A percentile compares a stretch with the other conserved stretches of the same genome.
phyloP scores from a whole-genome alignment of 2,797 vertebrate genomes.

The Cyclopterus lumpus region DNA sequence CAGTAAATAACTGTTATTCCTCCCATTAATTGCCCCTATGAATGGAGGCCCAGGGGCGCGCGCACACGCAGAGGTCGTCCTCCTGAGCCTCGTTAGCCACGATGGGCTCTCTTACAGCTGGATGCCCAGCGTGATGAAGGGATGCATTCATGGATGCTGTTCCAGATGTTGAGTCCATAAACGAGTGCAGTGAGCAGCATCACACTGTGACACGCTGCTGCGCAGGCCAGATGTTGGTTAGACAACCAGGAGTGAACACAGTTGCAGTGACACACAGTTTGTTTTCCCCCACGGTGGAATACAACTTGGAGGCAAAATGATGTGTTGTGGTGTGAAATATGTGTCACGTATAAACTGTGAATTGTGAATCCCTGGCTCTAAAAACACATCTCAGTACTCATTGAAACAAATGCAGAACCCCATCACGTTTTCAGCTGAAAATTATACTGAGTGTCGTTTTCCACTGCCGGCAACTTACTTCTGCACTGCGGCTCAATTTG shows the following conservation, averaged over 20 bases:
- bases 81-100: slow-evolving; percentile 24
- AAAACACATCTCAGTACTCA: neutral
- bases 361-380: neutral
- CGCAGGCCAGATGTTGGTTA: neutral
- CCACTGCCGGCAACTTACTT: neutral
- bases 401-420: neutral
- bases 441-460: neutral
- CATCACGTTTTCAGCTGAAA: neutral
- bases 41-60: slow-evolving; percentile 43
- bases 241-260: neutral
- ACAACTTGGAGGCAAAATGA: neutral
- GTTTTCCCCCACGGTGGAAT: neutral
- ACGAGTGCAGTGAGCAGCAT: slow-evolving; percentile 17
- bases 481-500: neutral
- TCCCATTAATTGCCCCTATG: slow-evolving; percentile 52
- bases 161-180: slow-evolving; percentile 56
- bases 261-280: neutral
- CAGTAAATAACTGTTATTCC: slow-evolving; percentile 62
- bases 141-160: slow-evolving; percentile 30
- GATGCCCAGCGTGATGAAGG: slow-evolving; percentile 45
- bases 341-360: neutral
- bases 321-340: neutral
- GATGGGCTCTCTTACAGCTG: slow-evolving; percentile 48
- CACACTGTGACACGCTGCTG: neutral
- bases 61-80: slow-evolving; percentile 28